Percentiles rank a stretch among this genome's conserved stretches.
phyloP scores from a whole-genome alignment of 2,888 invertebrate genomes.

The Volucella inanis region DNA sequence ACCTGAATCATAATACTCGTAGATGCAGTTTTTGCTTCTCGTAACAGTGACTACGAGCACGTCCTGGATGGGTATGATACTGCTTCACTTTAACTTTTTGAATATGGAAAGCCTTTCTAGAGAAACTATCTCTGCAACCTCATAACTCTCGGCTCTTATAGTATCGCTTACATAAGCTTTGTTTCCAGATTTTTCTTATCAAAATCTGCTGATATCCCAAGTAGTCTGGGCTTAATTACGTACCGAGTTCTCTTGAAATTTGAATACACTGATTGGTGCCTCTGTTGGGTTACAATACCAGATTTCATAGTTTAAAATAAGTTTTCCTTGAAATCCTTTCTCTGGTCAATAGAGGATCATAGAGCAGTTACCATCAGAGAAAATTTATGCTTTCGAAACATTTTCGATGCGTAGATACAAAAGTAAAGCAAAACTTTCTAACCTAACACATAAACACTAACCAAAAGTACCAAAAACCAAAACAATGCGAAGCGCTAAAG shows the following conservation, averaged over 20 bases:
- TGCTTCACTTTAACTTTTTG: no score
- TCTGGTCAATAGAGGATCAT: not conserved
- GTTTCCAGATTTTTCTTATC: no score
- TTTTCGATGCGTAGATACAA: conserved; percentile 3
- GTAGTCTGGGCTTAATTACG: not conserved
- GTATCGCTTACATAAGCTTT: no score
- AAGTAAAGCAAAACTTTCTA: not conserved
- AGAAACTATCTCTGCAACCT: no score
- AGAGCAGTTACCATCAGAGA: not conserved
- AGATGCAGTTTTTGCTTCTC: no score
- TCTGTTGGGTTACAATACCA: not conserved
- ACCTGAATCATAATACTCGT: no score
- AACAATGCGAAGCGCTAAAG: conserved; percentile 13
- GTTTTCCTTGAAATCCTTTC: not conserved
- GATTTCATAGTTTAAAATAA: not conserved
- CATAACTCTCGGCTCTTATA: no score
- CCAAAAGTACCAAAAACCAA: not conserved
- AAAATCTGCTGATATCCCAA: no score
- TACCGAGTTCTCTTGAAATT: not conserved
- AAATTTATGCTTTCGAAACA: conserved; percentile 3
- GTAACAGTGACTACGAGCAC: no score
- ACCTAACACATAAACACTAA: not conserved
- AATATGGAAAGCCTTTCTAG: no score
- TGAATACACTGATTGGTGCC: not conserved
- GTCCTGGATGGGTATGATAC: no score